Percentiles rank a stretch among this genome's conserved stretches.
Conservation (phyloP, 2,888 invertebrate species). For the Synergus umbraculus region DNA sequence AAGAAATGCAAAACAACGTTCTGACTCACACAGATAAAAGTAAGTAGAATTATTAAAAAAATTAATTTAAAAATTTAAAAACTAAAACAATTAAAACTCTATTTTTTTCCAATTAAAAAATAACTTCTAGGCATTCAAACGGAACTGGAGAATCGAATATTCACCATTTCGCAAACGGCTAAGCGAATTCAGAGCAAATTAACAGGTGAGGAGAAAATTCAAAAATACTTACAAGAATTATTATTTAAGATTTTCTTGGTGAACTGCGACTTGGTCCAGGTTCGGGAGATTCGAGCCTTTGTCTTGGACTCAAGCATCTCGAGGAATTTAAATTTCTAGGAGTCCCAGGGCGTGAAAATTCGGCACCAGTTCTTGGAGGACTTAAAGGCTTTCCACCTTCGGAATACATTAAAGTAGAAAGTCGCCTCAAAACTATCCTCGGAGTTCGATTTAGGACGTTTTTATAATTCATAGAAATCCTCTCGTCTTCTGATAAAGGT, state of each 20-base stretch:
- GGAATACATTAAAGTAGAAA: slow-evolving; percentile 63
- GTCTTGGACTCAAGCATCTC: slow-evolving; percentile 32
- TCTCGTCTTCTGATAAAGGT: not conserved
- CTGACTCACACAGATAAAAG: slow-evolving; percentile 73
- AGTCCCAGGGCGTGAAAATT: slow-evolving; percentile 8
- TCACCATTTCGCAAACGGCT: slow-evolving; percentile 79
- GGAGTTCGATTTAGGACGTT: slow-evolving; percentile 50
- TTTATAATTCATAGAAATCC: not conserved
- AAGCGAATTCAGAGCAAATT: slow-evolving; percentile 80
- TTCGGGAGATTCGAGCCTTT: slow-evolving; percentile 44
- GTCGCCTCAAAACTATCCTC: slow-evolving; percentile 62
- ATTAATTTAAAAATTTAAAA: not conserved
- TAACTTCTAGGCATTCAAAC: slow-evolving; percentile 80
- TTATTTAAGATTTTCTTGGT: not conserved
- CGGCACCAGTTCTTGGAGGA: slow-evolving; percentile 41
- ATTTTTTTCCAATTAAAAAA: slow-evolving; percentile 36
- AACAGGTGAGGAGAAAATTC: slow-evolving; percentile 72
- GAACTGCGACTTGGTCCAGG: slow-evolving; percentile 58
- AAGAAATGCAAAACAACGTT: slow-evolving; percentile 78
- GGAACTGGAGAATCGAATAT: slow-evolving; percentile 81
- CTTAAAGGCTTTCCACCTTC: slow-evolving; percentile 50
- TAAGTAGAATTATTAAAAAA: slow-evolving; percentile 53
- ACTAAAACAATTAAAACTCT: not conserved
- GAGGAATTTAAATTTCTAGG: slow-evolving; percentile 47
- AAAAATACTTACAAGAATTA: slow-evolving; percentile 3